Evolutionary conservation across 2,113 vertebrate genomes (phyloP).

Genomic region (Etheostoma spectabile): DNA sequence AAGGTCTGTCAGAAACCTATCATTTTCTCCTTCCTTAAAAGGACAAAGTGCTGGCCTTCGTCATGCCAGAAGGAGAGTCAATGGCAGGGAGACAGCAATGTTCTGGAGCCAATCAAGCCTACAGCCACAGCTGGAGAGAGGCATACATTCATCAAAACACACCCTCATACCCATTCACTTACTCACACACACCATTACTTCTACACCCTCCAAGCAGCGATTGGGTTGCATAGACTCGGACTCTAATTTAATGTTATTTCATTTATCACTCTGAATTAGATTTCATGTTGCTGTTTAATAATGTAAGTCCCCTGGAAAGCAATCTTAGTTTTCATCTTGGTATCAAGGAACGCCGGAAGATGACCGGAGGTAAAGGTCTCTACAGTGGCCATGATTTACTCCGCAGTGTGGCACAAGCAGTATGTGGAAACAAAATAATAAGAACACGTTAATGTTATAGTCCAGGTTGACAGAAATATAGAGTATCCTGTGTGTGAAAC

Average conservation of each 20-base stretch:
- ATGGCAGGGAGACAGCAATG: not conserved
- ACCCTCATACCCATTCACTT: constrained; percentile 29
- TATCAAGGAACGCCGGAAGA: constrained; percentile 55
- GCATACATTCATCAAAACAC: constrained; percentile 58
- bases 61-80: constrained; percentile 36
- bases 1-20: not conserved
- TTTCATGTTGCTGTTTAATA: constrained; percentile 80
- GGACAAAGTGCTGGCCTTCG: constrained; percentile 8
- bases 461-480: not conserved
- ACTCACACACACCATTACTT: constrained; percentile 60
- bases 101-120: constrained; percentile 18
- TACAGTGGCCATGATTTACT: constrained; percentile 40
- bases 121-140: constrained; percentile 40
- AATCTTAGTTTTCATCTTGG: constrained; percentile 59
- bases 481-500: not conserved
- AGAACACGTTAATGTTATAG: not conserved
- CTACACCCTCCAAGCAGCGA: constrained; percentile 56
- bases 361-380: constrained; percentile 37
- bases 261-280: constrained; percentile 81
- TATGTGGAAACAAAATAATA: constrained; percentile 4
- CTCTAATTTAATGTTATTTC: constrained; percentile 76
- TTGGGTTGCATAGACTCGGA: constrained; percentile 49
- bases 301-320: constrained; percentile 74
- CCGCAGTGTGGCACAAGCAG: not conserved
- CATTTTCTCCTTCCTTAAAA: not conserved